A percentile compares a stretch with the other conserved stretches of the same genome.
phyloP scores from a whole-genome alignment of 2,113 vertebrate species.

The Gulo gulo region DNA sequence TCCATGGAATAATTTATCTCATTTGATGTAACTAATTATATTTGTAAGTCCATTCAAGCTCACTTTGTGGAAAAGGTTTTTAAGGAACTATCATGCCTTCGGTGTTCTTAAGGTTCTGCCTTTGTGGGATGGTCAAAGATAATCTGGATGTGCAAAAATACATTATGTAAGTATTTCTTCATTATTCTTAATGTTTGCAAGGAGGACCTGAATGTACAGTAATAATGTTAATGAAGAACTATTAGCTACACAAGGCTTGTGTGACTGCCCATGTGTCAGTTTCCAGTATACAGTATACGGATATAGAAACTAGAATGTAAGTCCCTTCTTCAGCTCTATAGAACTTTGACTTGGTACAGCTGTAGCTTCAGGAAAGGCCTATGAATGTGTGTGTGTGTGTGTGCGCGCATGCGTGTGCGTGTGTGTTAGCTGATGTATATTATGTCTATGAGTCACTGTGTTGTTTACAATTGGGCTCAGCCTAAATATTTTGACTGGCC shows the following conservation, averaged over 20 bases:
- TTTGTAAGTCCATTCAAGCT: background rate
- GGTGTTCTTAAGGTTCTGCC: background rate
- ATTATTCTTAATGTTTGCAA: background rate
- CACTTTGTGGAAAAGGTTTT: background rate
- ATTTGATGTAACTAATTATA: background rate
- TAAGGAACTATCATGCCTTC: background rate
- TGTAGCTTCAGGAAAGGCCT: rapidly evolving
- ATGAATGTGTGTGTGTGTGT: background rate
- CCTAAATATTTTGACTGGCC: background rate
- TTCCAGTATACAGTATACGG: background rate
- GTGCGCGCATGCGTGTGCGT: rapidly evolving
- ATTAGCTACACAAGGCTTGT: background rate
- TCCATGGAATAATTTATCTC: background rate
- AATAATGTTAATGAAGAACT: background rate
- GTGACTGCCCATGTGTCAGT: background rate
- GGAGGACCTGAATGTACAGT: background rate
- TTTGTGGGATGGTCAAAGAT: background rate
- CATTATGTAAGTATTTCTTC: background rate
- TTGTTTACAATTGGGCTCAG: background rate
- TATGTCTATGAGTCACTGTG: too few species aligned
- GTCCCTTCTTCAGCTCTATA: background rate
- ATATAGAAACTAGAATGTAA: background rate
- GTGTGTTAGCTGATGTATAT: background rate
- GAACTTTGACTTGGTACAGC: background rate
- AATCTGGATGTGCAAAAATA: background rate